These are phyloP conservation scores for Antechinus stuartii DNA, from an alignment of 2,113 vertebrate species.

Conservation along the genomic window DNA sequence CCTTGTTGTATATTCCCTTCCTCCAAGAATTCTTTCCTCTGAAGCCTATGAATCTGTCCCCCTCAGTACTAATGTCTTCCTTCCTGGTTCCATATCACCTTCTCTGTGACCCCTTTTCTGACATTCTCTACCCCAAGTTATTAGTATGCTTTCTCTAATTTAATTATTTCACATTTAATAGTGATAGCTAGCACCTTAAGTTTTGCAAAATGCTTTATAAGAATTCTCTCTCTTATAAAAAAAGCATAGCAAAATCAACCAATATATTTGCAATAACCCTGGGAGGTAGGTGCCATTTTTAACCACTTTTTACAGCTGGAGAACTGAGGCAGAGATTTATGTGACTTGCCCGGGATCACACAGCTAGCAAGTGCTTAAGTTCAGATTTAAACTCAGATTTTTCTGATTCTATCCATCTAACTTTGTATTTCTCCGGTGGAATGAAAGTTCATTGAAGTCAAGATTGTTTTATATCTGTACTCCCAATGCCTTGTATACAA, in stretches of 20 bases:
- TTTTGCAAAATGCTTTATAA: neutral
- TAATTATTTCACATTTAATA: neutral
- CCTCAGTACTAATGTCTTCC: neutral
- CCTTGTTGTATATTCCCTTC: neutral
- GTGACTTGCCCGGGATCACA: neutral
- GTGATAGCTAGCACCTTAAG: neutral
- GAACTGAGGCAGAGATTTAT: neutral
- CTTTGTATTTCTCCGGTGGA: neutral
- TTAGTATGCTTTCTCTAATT: neutral
- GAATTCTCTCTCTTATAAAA: neutral
- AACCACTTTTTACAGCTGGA: neutral
- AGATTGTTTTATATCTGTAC: neutral
- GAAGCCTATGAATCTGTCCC: neutral
- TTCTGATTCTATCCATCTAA: neutral
- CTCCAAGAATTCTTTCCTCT: slow-evolving; percentile 2
- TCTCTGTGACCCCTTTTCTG: neutral
- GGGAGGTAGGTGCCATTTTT: neutral
- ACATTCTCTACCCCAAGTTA: neutral
- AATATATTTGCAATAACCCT: too few relatives aligned
- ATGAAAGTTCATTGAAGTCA: neutral
- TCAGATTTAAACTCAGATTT: neutral
- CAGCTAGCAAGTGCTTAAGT: neutral
- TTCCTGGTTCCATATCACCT: neutral
- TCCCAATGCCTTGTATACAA: neutral
- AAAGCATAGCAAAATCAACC: too few relatives aligned